These are phyloP conservation scores for Thaumatotibia leucotreta DNA, from an alignment of 1,140 invertebrate species.

Conservation along the genomic window DNA sequence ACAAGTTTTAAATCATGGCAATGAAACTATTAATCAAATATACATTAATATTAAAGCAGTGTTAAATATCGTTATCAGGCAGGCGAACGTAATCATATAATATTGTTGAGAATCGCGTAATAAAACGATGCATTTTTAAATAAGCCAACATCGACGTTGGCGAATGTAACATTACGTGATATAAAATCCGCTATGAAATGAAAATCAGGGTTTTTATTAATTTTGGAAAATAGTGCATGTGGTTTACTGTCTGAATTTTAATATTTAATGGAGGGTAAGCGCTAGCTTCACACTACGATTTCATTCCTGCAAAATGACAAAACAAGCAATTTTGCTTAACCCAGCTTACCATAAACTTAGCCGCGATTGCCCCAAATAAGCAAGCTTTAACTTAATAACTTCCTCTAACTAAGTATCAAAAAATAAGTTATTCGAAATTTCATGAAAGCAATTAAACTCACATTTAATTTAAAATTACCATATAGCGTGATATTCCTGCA, in stretches of 20 bases:
- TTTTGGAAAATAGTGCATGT: neutral
- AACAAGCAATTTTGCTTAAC: neutral
- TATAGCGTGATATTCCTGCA: no score
- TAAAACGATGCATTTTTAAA: neutral
- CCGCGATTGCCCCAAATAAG: no score
- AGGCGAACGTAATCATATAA: neutral
- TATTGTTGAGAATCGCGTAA: neutral
- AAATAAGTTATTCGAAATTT: no score
- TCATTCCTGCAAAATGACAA: neutral
- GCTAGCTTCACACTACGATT: neutral
- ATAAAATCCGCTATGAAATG: neutral
- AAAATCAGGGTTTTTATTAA: neutral
- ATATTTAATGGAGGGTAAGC: neutral
- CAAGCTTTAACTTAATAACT: no score
- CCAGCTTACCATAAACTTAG: neutral
- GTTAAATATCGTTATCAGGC: no score
- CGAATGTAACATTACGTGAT: neutral
- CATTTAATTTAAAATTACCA: no score
- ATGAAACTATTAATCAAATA: no score
- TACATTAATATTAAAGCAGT: no score
- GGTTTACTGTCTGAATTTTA: neutral
- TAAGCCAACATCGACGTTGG: neutral
- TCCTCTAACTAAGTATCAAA: no score
- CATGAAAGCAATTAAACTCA: no score
- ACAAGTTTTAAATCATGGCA: no score